Percentiles rank a stretch among this genome's conserved stretches.
Evolutionary conservation across 2,797 vertebrate genomes (phyloP).

Genomic region (Lithobates sylvaticus): DNA sequence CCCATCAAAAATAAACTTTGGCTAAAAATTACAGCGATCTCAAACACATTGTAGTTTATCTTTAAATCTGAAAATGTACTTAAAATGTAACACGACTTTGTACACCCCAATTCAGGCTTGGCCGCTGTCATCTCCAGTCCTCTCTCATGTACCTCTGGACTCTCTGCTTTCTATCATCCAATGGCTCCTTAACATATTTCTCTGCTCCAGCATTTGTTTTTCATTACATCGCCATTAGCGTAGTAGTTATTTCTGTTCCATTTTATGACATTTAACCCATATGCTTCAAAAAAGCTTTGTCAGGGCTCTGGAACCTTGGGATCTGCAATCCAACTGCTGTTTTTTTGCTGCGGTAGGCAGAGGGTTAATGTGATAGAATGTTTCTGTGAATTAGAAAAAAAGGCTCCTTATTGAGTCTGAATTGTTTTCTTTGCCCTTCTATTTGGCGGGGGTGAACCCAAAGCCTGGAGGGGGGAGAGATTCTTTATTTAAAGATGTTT

Average conservation of each 20-base stretch:
- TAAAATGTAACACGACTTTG: not conserved
- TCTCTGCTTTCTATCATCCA: constrained; percentile 56
- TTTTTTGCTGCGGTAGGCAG: not conserved
- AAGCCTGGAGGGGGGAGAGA: constrained; percentile 64
- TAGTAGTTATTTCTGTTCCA: constrained; percentile 83
- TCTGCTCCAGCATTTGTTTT: constrained; percentile 86
- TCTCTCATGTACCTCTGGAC: constrained; percentile 38
- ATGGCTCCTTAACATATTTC: constrained; percentile 52
- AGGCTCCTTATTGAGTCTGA: constrained; percentile 70
- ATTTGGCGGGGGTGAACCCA: constrained; percentile 60
- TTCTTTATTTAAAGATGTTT: constrained; percentile 94
- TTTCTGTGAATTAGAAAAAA: constrained; percentile 44
- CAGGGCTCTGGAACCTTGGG: not conserved
- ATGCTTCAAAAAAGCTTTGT: not conserved
- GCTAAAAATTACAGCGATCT: no score
- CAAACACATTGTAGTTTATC: no score
- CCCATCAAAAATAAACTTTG: no score
- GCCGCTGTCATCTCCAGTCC: not conserved
- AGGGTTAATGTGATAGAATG: constrained; percentile 52
- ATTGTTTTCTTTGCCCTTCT: constrained; percentile 60
- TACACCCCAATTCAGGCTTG: not conserved
- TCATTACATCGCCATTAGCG: constrained; percentile 86
- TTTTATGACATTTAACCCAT: constrained; percentile 76
- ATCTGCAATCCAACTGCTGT: no score
- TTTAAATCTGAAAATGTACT: no score